These are phyloP conservation scores for Clunio marinus DNA, from an alignment of 2,888 invertebrate species.

Conservation along the genomic window DNA sequence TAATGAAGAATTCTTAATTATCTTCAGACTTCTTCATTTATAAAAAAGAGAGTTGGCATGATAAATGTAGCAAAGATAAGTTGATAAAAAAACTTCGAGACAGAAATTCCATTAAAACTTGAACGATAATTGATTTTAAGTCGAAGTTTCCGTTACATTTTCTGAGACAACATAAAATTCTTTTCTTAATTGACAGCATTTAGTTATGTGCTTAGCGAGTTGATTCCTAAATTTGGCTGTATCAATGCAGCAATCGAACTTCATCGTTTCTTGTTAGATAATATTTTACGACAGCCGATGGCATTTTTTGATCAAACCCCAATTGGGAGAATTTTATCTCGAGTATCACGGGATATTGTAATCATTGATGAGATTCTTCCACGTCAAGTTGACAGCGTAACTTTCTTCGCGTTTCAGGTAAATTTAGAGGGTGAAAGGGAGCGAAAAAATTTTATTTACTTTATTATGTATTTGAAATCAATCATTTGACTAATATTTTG, in stretches of 20 bases:
- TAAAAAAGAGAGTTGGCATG: too few relatives aligned
- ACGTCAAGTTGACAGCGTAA: constrained; percentile 54
- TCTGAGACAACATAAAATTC: too few relatives aligned
- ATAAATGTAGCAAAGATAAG: too few relatives aligned
- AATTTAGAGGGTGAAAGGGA: constrained; percentile 40
- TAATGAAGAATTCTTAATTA: too few relatives aligned
- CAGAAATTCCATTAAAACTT: too few relatives aligned
- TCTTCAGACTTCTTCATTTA: too few relatives aligned
- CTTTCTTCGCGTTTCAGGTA: constrained; percentile 59
- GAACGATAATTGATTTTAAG: too few relatives aligned
- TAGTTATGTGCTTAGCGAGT: constrained; percentile 54
- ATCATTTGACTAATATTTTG: too few relatives aligned
- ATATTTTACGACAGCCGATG: constrained; percentile 56
- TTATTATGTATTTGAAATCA: too few relatives aligned
- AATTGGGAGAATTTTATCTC: constrained; percentile 59
- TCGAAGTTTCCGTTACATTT: too few relatives aligned
- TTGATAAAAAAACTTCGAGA: too few relatives aligned
- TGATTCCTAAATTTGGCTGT: constrained; percentile 55
- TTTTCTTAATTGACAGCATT: constrained; percentile 53
- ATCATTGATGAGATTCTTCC: constrained; percentile 56
- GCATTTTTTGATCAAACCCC: constrained; percentile 62
- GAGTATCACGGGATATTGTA: constrained; percentile 58
- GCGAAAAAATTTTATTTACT: too few relatives aligned
- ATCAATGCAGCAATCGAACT: constrained; percentile 52
- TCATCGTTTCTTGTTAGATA: constrained; percentile 53